phyloP scores from a whole-genome alignment of 2,888 invertebrate species.

The Cataglyphis livida region DNA sequence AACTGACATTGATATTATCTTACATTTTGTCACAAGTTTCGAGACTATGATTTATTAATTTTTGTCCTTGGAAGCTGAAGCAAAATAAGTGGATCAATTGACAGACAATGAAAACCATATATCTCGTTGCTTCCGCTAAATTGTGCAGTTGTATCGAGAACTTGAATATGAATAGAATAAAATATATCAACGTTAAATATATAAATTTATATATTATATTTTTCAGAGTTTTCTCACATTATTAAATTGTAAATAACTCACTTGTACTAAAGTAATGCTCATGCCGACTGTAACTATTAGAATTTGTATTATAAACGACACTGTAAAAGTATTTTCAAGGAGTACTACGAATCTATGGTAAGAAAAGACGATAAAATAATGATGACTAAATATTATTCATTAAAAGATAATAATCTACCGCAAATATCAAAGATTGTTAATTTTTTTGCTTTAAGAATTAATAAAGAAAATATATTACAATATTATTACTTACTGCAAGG shows the following conservation, averaged over 20 bases:
- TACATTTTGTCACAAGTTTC: conserved; percentile 36
- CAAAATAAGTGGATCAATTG: conserved; percentile 59
- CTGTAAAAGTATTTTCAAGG: conserved; percentile 36
- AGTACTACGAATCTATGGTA: conserved; percentile 22
- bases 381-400: neutral
- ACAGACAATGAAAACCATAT: conserved; percentile 7
- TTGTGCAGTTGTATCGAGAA: conserved; percentile 22
- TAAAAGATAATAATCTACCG: neutral
- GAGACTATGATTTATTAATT: conserved; percentile 48
- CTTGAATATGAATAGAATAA: neutral
- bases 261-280: conserved; percentile 53
- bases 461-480: neutral
- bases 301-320: conserved; percentile 28
- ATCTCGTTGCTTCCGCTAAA: conserved; percentile 22
- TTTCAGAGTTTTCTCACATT: neutral
- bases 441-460: neutral
- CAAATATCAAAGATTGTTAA: neutral
- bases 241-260: neutral
- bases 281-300: conserved; percentile 24
- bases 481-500: conserved; percentile 33
- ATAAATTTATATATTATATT: neutral
- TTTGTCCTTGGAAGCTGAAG: conserved; percentile 53
- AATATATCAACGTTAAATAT: neutral
- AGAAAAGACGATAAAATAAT: neutral
- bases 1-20: neutral